Conservation (phyloP, 2,888 invertebrate species). For the Piscicola geometra region DNA sequence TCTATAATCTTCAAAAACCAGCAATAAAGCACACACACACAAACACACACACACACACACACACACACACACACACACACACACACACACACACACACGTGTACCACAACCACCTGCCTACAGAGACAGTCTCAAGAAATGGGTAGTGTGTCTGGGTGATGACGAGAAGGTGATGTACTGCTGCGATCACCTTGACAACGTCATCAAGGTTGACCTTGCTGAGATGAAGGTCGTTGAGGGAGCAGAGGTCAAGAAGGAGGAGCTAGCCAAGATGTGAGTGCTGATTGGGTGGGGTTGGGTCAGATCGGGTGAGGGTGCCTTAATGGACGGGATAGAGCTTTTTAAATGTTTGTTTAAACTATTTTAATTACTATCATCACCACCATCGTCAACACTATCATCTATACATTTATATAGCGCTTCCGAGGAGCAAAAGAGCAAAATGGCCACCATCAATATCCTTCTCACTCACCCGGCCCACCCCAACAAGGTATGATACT, state of each 20-base stretch:
- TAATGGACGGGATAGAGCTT: no score
- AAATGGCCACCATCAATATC: conserved; percentile 89
- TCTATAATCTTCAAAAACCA: no score
- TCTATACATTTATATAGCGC: conserved; percentile 66
- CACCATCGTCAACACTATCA: no score
- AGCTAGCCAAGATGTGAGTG: conserved; percentile 26
- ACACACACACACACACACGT: neutral
- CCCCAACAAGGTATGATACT: conserved; percentile 65
- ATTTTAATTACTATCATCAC: no score
- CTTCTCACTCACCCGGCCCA: conserved; percentile 79
- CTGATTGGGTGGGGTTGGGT: neutral
- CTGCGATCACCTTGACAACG: neutral
- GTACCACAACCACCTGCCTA: neutral
- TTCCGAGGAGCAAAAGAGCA: conserved; percentile 86
- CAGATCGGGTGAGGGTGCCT: no score
- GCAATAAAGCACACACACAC: no score
- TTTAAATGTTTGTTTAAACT: no score
- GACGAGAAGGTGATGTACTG: conserved; percentile 4
- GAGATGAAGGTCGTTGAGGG: conserved; percentile 18
- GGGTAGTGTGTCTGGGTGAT: neutral
- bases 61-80: neutral
- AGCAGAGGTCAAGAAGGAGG: conserved; percentile 16
- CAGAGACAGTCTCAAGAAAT: neutral
- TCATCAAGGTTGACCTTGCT: neutral
- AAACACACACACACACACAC: no score